Conservation (phyloP, 1,140 invertebrate species). For the Aplysia californica region DNA sequence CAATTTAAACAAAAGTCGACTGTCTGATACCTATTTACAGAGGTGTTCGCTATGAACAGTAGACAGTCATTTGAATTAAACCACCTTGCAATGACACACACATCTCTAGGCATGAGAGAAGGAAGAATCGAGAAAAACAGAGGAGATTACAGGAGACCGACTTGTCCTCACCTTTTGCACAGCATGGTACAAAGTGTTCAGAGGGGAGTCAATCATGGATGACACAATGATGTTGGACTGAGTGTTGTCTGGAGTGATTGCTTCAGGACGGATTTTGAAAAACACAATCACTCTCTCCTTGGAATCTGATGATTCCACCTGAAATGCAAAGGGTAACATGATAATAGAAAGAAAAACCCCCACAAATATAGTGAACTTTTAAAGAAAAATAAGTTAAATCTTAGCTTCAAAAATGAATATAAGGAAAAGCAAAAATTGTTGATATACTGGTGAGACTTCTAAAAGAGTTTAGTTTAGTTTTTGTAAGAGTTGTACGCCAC, state of each 20-base stretch:
- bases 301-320: slow-evolving; percentile 62
- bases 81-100: slow-evolving; percentile 60
- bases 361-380: too few relatives aligned
- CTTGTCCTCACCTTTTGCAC: slow-evolving; percentile 69
- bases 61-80: not conserved
- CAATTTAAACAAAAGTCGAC: too few relatives aligned
- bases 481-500: too few relatives aligned
- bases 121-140: not conserved
- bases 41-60: not conserved
- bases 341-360: slow-evolving; percentile 25
- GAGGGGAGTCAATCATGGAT: slow-evolving; percentile 72
- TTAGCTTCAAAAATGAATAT: too few relatives aligned
- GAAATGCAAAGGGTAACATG: slow-evolving; percentile 37
- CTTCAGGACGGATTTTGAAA: slow-evolving; percentile 71
- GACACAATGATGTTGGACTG: slow-evolving; percentile 70
- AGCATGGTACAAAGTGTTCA: slow-evolving; percentile 71
- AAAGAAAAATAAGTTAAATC: too few relatives aligned
- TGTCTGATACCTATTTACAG: slow-evolving; percentile 13
- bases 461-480: too few relatives aligned
- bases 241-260: slow-evolving; percentile 72
- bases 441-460: too few relatives aligned
- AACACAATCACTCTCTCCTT: slow-evolving; percentile 70
- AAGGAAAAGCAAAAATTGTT: too few relatives aligned
- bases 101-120: not conserved
- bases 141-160: not conserved